phyloP scores from a whole-genome alignment of 2,113 vertebrate genomes.

The Etia nguti region DNA sequence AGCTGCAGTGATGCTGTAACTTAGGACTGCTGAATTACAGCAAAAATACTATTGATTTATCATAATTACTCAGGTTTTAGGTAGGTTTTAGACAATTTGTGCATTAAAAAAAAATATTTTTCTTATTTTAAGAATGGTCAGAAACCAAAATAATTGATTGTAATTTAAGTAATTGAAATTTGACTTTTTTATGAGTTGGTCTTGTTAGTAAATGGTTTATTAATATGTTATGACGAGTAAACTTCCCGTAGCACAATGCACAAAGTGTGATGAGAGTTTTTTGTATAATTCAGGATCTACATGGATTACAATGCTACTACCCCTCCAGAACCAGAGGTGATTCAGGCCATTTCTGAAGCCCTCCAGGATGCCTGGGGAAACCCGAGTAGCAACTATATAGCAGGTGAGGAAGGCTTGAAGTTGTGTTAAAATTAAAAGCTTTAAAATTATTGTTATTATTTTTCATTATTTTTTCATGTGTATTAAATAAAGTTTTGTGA shows the following conservation, averaged over 20 bases:
- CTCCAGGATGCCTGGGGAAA: slow-evolving; percentile 91
- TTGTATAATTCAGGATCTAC: slow-evolving; percentile 73
- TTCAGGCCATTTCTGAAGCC: slow-evolving; percentile 74
- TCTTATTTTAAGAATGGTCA: background rate
- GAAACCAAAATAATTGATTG: background rate
- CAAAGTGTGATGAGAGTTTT: background rate
- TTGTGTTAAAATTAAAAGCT: background rate
- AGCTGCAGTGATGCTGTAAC: background rate
- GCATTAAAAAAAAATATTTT: background rate
- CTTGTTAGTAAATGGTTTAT: background rate
- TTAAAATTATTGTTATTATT: background rate
- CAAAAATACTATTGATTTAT: background rate
- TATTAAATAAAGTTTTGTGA: background rate
- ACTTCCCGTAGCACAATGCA: background rate
- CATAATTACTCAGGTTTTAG: background rate
- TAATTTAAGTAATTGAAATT: background rate
- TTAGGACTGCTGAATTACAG: background rate
- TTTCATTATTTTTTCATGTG: background rate
- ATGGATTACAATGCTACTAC: slow-evolving; percentile 96
- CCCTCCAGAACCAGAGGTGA: slow-evolving; percentile 79
- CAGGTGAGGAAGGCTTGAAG: slow-evolving; percentile 71
- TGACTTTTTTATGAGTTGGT: background rate
- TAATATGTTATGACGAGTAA: background rate
- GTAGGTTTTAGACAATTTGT: background rate
- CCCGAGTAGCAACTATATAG: slow-evolving; percentile 83